phyloP scores from a whole-genome alignment of 2,797 vertebrate genomes.

The Lutjanus campechanus region DNA sequence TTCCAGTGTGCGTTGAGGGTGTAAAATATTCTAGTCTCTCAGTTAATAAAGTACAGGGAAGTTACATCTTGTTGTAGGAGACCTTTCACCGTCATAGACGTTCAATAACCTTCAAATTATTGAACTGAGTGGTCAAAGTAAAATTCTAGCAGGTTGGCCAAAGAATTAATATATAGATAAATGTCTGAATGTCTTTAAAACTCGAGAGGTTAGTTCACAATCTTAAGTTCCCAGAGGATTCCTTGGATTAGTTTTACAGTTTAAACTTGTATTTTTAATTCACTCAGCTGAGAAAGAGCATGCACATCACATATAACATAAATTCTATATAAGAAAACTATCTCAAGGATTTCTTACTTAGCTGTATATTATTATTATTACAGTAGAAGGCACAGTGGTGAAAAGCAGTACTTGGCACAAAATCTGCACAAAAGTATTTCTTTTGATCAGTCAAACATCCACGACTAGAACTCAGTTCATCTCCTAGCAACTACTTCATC shows the following conservation, averaged over 20 bases:
- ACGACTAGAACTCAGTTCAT: neutral
- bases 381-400: neutral
- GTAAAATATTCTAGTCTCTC: neutral
- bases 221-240: slow-evolving; percentile 58
- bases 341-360: neutral
- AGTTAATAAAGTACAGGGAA: neutral
- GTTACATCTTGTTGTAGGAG: too few relatives aligned
- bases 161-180: neutral
- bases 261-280: neutral
- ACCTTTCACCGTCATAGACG: too few relatives aligned
- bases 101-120: neutral
- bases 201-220: slow-evolving; percentile 47
- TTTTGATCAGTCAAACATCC: slow-evolving; percentile 8
- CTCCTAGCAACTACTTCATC: slow-evolving; percentile 7
- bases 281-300: neutral
- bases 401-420: slow-evolving; percentile 13
- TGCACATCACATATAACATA: neutral
- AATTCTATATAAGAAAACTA: neutral
- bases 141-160: neutral
- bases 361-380: neutral
- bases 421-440: neutral
- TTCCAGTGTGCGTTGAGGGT: neutral
- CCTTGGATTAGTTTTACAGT: neutral
- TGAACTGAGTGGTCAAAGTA: neutral
- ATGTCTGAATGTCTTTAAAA: neutral